Evolutionary conservation across 2,888 invertebrate species (phyloP).

Genomic region (Phoenoteleia sp.): DNA sequence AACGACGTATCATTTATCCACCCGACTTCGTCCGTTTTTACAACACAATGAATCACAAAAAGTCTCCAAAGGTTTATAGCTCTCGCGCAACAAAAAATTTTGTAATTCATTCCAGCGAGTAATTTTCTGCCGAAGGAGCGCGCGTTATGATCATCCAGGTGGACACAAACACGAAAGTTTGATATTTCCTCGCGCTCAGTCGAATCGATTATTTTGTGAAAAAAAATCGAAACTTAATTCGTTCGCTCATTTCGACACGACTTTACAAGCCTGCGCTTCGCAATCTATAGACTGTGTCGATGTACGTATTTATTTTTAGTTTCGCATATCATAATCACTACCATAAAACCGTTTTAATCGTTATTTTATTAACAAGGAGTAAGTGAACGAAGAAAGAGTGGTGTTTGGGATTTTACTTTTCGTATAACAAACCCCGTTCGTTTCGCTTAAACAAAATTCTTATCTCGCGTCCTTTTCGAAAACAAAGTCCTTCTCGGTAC

Average conservation of each 20-base stretch:
- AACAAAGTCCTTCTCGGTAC: slow-evolving; percentile 22
- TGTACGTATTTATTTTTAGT: slow-evolving; percentile 58
- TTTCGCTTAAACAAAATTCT: slow-evolving; percentile 29
- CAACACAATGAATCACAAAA: slow-evolving; percentile 7
- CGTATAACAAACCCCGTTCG: not conserved
- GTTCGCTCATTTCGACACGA: slow-evolving; percentile 25
- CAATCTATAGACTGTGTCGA: slow-evolving; percentile 50
- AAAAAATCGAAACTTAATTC: slow-evolving; percentile 12
- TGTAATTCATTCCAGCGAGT: slow-evolving; percentile 46
- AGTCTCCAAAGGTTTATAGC: slow-evolving; percentile 20
- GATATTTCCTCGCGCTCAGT: slow-evolving; percentile 19
- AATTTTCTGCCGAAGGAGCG: slow-evolving; percentile 43
- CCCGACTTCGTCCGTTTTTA: not conserved
- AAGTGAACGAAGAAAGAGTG: not conserved
- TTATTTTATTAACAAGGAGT: slow-evolving; percentile 23
- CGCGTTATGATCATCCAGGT: slow-evolving; percentile 15
- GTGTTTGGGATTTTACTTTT: slow-evolving; percentile 17
- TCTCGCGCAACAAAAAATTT: slow-evolving; percentile 19
- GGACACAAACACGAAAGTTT: slow-evolving; percentile 24
- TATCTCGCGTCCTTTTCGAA: slow-evolving; percentile 6
- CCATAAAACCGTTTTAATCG: slow-evolving; percentile 30
- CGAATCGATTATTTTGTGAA: not conserved
- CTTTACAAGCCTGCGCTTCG: slow-evolving; percentile 33
- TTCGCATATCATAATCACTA: slow-evolving; percentile 25
- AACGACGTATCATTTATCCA: not conserved